Evolutionary conservation across 2,113 vertebrate genomes (phyloP), one percentile per base, ranked within the genome.

Genomic region (Anarhynchus alexandrinus): DNA sequence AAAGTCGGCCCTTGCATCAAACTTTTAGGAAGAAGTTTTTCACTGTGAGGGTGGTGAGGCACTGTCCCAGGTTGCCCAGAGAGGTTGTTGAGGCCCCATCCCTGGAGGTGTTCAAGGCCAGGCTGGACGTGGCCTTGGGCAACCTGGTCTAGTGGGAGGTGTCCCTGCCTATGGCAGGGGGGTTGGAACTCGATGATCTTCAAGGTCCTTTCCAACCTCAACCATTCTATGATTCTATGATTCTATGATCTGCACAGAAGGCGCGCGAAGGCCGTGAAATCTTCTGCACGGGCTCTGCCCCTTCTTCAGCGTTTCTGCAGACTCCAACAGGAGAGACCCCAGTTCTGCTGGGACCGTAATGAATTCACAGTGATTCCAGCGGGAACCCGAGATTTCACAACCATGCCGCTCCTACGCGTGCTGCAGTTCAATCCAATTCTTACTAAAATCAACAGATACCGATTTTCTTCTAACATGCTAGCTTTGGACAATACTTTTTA

Each of bases 211-310:
- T n/a, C n/a, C n/a, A n/a, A n/a, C n/a, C n/a, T n/a, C n/a, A n/a
- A n/a, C n/a, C n/a, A n/a, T n/a, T n/a, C n/a, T n/a, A n/a, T n/a
- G n/a, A n/a, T n/a, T n/a, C n/a, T n/a, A n/a, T n/a, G n/a, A n/a
- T n/a, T n/a, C n/a, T n/a, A n/a, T n/a, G n/a, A n/a, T 20, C 27
- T 17, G 40, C 59, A 15, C 12, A 15, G 26, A 34, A 55, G 59
- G 26, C 65, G 25, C 2, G 2, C 1, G 2, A 27, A 43, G 72
- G 62, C 47, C 3, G 0, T 9, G 45, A 27, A 12, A 27, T 27
- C 54, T 14, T 26, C 40, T 69, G n/a, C 30, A 23, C 12, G 11
- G 49, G 12, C 22, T 51, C 49, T 51, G 49, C 49, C 49, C 20
- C 43, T 42, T 38, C 36, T 23, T 26, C 3, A 6, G 72, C 8